Evolutionary conservation across 2,888 invertebrate species (phyloP), one percentile per base, ranked within the genome.

Genomic region (Torymus texanus): DNA sequence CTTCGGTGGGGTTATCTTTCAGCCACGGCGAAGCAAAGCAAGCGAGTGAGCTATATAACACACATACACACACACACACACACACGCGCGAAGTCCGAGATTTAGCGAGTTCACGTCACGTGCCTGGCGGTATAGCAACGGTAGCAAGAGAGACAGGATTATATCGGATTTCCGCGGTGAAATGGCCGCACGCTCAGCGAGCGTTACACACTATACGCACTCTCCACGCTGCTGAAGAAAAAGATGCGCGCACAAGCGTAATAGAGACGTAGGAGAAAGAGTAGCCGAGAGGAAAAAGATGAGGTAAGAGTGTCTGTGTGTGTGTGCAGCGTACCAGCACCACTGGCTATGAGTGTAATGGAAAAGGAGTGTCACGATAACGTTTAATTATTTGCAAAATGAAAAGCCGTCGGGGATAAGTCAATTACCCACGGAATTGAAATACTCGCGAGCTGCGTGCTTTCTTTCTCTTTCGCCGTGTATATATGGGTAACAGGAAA

Each of bases 41-140:
- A 29, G 29, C 5, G 29, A 4, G 29, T 4, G 4, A 29, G 5
- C 29, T 29, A 29, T 29, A 29, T 29, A 29, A 29, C 21, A 21
- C 21, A 21, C 21, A 21, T 2, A 21, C 21, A 21, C 2, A 29
- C 5, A 29, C 21, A 21, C 21, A 21, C 21, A 21, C 21, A 21
- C 21, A 21, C 2, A 21, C 21, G 5, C 5, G 5, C 3, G 5
- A 5, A 5, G 56, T 16, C 70, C 62, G 68, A 80, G 80, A 80
- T 80, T 80, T 70, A 80, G 63, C 73, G 29, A 12, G 71, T 3
- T 29, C 29, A 29, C 59, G 74, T 77, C 80, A 66, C 76, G 76
- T 56, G 68, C 68, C 66, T 21, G 21, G 50, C 59, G 16, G 65
- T 21, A 21, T 21, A 21, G 21, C 2, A 21, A 2, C 21, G 29